Percentiles rank a stretch among this genome's conserved stretches.
Evolutionary conservation across 2,797 vertebrate species (phyloP).

Genomic region (Periparus ater): DNA sequence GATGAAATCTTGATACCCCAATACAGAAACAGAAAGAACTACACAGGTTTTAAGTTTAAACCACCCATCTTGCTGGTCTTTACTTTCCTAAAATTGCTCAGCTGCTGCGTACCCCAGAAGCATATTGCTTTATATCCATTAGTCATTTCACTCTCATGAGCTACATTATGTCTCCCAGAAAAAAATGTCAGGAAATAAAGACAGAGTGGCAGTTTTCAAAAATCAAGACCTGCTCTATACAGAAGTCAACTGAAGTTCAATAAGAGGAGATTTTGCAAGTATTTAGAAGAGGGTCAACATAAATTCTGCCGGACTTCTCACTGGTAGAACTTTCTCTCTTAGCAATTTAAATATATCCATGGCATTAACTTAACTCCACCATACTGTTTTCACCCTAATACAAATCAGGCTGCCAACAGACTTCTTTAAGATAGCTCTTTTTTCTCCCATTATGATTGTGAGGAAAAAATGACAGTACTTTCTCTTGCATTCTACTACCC

Average conservation of each 20-base stretch:
- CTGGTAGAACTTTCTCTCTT: neutral
- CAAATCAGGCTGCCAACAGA: neutral
- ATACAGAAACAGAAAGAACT: neutral
- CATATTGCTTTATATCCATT: neutral
- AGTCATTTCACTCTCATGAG: neutral
- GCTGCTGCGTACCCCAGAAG: neutral
- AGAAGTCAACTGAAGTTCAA: neutral
- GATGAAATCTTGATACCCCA: neutral
- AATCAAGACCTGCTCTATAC: neutral
- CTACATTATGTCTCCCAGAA: neutral
- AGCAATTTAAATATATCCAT: neutral
- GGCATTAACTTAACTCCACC: neutral
- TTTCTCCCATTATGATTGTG: neutral
- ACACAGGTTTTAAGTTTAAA: neutral
- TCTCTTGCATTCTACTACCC: neutral
- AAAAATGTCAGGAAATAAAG: neutral
- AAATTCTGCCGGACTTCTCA: neutral
- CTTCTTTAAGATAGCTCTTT: neutral
- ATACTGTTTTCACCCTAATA: neutral
- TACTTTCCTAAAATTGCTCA: neutral
- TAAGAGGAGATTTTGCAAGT: neutral
- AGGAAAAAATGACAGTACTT: neutral
- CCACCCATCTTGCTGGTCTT: neutral
- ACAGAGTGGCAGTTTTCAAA: neutral
- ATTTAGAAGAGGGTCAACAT: neutral